A percentile compares a stretch with the other conserved stretches of the same genome.
Conservation (phyloP, 2,888 invertebrate genomes). For the Phalera bucephala region DNA sequence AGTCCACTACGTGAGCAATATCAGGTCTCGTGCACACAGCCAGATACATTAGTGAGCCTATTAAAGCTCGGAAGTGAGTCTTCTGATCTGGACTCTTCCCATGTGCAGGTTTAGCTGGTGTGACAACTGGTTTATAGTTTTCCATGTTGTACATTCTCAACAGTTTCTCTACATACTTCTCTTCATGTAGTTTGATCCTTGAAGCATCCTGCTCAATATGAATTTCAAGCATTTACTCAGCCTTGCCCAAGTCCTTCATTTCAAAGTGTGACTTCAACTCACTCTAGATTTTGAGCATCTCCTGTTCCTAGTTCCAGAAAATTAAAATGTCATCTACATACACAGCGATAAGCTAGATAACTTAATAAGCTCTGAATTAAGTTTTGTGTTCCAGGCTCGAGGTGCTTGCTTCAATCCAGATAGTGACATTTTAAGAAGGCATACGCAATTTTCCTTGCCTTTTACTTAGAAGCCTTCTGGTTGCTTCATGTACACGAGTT, state of each 20-base stretch:
- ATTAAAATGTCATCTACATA: constrained; percentile 4
- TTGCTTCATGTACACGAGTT: constrained; percentile 1
- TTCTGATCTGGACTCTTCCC: not conserved
- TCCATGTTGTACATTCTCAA: constrained; percentile 1
- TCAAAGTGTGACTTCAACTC: not conserved
- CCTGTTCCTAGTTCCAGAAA: not conserved
- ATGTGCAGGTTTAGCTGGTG: not conserved
- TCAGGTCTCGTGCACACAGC: constrained; percentile 3
- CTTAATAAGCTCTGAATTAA: not conserved
- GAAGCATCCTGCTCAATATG: too few relatives aligned
- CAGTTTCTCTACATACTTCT: constrained; percentile 2
- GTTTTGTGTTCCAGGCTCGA: not conserved
- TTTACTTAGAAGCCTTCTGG: not conserved
- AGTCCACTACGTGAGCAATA: constrained; percentile 2
- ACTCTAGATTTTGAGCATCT: not conserved
- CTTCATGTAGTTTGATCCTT: not conserved
- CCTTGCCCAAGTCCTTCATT: constrained; percentile 2
- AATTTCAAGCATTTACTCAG: not conserved
- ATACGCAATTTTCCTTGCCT: not conserved
- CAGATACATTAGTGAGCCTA: constrained; percentile 4
- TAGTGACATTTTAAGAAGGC: constrained; percentile 2
- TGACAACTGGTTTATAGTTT: constrained; percentile 3
- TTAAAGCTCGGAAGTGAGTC: not conserved
- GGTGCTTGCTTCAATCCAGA: not conserved
- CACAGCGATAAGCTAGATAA: not conserved